phyloP scores from a whole-genome alignment of 2,888 invertebrate species.

The Nineta flava region DNA sequence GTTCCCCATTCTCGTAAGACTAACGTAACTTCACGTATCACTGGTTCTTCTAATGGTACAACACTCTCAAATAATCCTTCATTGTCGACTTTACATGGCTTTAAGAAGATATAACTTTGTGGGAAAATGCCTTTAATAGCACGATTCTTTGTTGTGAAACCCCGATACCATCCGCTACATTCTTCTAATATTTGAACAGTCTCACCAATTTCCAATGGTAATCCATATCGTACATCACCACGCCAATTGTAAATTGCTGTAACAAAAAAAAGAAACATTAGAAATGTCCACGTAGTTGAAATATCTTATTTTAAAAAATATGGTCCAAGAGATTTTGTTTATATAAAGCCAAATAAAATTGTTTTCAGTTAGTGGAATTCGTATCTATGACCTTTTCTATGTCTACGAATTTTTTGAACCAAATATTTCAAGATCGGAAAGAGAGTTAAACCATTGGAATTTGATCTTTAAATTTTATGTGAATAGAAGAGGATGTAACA shows the following conservation, averaged over 20 bases:
- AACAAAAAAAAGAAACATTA: constrained; percentile 22
- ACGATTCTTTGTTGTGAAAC: constrained; percentile 62
- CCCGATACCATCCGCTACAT: constrained; percentile 79
- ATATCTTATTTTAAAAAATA: too few relatives aligned
- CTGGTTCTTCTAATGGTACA: constrained; percentile 66
- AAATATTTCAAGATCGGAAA: too few relatives aligned
- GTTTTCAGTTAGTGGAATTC: too few relatives aligned
- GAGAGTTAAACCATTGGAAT: too few relatives aligned
- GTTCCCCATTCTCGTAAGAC: constrained; percentile 87
- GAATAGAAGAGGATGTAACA: too few relatives aligned
- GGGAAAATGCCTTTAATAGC: constrained; percentile 61
- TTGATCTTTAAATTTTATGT: too few relatives aligned
- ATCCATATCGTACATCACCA: constrained; percentile 56
- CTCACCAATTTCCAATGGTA: constrained; percentile 81
- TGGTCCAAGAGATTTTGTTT: too few relatives aligned
- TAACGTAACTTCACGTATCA: constrained; percentile 81
- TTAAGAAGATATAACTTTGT: constrained; percentile 61
- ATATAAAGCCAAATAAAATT: too few relatives aligned
- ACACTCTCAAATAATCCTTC: constrained; percentile 58
- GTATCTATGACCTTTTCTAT: too few relatives aligned
- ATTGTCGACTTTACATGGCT: constrained; percentile 64
- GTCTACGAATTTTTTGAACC: too few relatives aligned
- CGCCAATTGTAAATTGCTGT: constrained; percentile 84
- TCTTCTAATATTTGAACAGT: constrained; percentile 85
- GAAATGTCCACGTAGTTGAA: too few relatives aligned